Evolutionary conservation across 2,113 vertebrate genomes (phyloP).

Genomic region (Brachypteracias leptosomus): DNA sequence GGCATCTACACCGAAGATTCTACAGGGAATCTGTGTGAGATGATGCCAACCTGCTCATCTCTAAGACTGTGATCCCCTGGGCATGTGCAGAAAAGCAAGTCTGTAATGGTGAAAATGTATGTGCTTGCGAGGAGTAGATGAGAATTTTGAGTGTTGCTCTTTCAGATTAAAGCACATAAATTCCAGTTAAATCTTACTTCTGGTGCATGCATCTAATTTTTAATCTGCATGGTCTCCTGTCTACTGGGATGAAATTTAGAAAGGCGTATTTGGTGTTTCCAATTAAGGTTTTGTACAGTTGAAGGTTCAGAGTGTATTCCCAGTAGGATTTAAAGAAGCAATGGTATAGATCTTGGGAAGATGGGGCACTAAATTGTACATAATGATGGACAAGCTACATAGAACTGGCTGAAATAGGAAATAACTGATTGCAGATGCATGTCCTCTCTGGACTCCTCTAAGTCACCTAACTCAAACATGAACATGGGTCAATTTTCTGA

Average conservation of each 20-base stretch:
- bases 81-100: neutral
- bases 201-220: neutral
- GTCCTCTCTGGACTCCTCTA: neutral
- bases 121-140: neutral
- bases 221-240: neutral
- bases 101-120: neutral
- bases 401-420: neutral
- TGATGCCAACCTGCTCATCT: neutral
- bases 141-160: neutral
- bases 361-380: neutral
- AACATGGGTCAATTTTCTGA: neutral
- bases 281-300: neutral
- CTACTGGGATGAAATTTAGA: neutral
- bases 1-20: neutral
- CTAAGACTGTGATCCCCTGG: neutral
- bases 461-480: neutral
- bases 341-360: neutral
- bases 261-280: slow-evolving; percentile 5
- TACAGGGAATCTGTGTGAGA: neutral
- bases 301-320: neutral
- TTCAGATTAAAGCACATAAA: neutral
- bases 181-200: neutral
- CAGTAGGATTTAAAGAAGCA: neutral
- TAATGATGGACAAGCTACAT: neutral
- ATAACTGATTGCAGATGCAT: neutral